phyloP scores from a whole-genome alignment of 53 echinoderm and acorn worm species.

The Echinarachnius parma region DNA sequence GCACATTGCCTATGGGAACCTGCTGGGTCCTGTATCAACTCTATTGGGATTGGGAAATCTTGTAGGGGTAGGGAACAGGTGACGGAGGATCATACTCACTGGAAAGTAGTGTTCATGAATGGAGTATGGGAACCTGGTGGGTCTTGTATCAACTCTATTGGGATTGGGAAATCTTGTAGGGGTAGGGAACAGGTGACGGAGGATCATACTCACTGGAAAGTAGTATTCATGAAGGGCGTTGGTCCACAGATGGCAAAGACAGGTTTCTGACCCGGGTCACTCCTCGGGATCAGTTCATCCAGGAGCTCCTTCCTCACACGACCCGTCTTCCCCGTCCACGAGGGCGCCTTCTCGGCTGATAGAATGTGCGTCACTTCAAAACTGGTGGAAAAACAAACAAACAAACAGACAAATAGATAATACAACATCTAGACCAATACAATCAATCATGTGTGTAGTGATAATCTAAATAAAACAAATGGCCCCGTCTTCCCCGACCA shows the following conservation, averaged over 20 bases:
- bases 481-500: constrained; percentile 77
- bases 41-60: too few species aligned
- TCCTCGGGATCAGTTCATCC: constrained; percentile 38
- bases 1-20: too few species aligned
- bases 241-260: constrained; percentile 71
- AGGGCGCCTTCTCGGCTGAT: constrained; percentile 51
- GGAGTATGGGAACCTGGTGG: too few species aligned
- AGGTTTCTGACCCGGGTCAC: neutral
- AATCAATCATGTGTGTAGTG: too few species aligned
- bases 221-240: constrained; percentile 72
- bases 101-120: constrained; percentile 66
- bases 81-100: constrained; percentile 43
- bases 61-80: neutral
- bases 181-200: neutral
- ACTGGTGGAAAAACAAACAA: too few species aligned
- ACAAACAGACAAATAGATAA: too few species aligned
- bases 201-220: constrained; percentile 58
- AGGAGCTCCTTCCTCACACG: constrained; percentile 66
- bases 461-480: too few species aligned
- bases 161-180: too few species aligned
- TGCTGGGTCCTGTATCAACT: too few species aligned
- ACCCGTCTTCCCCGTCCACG: constrained; percentile 71
- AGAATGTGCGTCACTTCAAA: constrained; percentile 73
- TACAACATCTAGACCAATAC: too few species aligned
- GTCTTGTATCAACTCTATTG: too few species aligned